Evolutionary conservation across 2,113 vertebrate species (phyloP).

Genomic region (Merops nubicus): DNA sequence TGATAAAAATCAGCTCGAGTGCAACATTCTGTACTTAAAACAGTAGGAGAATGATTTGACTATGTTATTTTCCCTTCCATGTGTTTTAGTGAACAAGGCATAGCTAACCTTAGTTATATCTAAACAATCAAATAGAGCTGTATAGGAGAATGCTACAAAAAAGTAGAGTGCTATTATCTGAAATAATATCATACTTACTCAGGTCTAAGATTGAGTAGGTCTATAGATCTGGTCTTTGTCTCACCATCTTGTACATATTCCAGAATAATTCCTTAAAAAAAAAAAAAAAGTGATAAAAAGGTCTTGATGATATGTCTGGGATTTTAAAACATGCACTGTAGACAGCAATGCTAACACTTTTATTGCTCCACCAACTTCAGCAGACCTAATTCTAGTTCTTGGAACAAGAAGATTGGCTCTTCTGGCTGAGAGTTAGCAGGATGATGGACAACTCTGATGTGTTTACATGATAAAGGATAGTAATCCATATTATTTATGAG

Average conservation of each 20-base stretch:
- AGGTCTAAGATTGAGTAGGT: conserved; percentile 86
- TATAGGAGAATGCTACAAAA: background rate
- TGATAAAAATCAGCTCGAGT: background rate
- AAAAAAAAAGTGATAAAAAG: background rate
- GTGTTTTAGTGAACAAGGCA: background rate
- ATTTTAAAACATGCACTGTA: background rate
- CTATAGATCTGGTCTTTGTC: conserved; percentile 87
- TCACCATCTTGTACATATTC: conserved; percentile 86
- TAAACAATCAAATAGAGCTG: background rate
- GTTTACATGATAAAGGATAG: background rate
- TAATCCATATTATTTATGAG: background rate
- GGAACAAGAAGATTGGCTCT: background rate
- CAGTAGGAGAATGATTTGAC: background rate
- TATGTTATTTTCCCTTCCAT: background rate
- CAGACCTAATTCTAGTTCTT: background rate
- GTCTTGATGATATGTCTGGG: background rate
- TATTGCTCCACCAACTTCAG: background rate
- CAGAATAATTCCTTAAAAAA: conserved; percentile 86
- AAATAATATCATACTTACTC: conserved; percentile 75
- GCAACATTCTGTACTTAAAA: background rate
- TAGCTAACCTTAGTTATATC: background rate
- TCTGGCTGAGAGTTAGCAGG: background rate
- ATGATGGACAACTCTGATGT: background rate
- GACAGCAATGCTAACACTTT: background rate
- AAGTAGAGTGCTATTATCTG: background rate